Conservation (phyloP, 2,797 vertebrate species). For the Gallinago nigripennis region DNA sequence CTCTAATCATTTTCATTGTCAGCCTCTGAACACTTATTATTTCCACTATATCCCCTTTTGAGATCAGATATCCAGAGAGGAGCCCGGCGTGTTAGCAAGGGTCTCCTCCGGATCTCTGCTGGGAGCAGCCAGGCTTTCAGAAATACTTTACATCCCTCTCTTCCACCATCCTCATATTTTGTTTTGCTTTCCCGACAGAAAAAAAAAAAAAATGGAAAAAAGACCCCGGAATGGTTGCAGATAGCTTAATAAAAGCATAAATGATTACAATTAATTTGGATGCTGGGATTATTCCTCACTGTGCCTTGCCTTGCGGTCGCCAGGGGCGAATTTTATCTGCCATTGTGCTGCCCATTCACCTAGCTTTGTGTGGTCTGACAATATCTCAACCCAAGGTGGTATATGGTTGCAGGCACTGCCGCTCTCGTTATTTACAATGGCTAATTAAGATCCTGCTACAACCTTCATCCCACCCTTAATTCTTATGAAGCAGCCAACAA, state of each 20-base stretch:
- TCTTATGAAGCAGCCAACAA: slow-evolving; percentile 75
- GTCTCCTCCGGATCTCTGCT: background rate
- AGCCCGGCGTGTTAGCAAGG: background rate
- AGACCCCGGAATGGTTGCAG: accelerated
- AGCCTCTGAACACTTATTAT: slow-evolving; percentile 63
- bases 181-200: background rate
- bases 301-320: slow-evolving; percentile 14
- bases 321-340: slow-evolving; percentile 57
- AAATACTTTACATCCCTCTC: background rate
- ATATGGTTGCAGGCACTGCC: slow-evolving; percentile 73
- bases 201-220: background rate
- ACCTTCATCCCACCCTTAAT: slow-evolving; percentile 73
- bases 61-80: slow-evolving; percentile 59
- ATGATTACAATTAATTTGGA: slow-evolving; percentile 33
- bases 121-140: background rate
- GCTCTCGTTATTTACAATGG: slow-evolving; percentile 75
- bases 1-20: slow-evolving; percentile 70
- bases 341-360: slow-evolving; percentile 71
- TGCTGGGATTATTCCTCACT: background rate
- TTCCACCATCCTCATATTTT: slow-evolving; percentile 1
- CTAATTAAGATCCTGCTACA: slow-evolving; percentile 77
- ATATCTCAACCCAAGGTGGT: slow-evolving; percentile 74
- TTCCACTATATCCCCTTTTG: slow-evolving; percentile 56
- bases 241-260: background rate
- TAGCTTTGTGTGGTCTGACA: slow-evolving; percentile 76